Conservation (phyloP, 2,113 vertebrate species). For the Pleuronectes platessa region DNA sequence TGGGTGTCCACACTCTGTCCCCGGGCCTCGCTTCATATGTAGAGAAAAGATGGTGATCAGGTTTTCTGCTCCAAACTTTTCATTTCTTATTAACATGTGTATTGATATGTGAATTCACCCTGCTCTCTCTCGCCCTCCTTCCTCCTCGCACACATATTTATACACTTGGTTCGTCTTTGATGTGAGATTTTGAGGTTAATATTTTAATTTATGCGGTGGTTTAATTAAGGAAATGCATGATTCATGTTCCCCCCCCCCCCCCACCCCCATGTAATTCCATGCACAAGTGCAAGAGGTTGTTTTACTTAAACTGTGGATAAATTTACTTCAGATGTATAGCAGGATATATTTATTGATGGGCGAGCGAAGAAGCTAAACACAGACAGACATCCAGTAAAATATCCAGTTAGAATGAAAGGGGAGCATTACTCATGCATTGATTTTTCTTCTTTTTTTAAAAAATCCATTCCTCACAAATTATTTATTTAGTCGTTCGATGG, state of each 20-base stretch:
- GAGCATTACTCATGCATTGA: slow-evolving; percentile 40
- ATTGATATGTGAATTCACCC: neutral
- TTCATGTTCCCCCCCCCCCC: slow-evolving; percentile 26
- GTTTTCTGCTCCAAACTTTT: neutral
- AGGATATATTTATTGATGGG: slow-evolving; percentile 21
- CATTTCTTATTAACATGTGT: neutral
- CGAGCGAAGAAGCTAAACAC: slow-evolving; percentile 19
- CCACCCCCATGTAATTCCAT: slow-evolving; percentile 11
- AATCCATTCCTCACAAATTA: slow-evolving; percentile 49
- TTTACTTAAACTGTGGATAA: neutral
- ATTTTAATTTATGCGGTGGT: slow-evolving; percentile 45
- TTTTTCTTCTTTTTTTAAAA: slow-evolving; percentile 10
- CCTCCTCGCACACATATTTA: neutral
- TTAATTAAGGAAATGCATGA: slow-evolving; percentile 38
- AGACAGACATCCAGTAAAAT: slow-evolving; percentile 29
- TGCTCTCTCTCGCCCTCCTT: neutral
- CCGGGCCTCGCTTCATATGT: neutral
- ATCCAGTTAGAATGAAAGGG: slow-evolving; percentile 32
- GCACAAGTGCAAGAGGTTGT: neutral
- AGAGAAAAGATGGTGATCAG: too few species aligned
- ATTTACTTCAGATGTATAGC: slow-evolving; percentile 20
- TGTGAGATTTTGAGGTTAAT: slow-evolving; percentile 39
- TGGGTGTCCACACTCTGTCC: neutral
- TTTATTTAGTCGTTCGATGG: slow-evolving; percentile 47
- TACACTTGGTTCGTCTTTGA: slow-evolving; percentile 23